Conservation (phyloP, 1,140 invertebrate genomes). For the Heliconius hermathena region DNA sequence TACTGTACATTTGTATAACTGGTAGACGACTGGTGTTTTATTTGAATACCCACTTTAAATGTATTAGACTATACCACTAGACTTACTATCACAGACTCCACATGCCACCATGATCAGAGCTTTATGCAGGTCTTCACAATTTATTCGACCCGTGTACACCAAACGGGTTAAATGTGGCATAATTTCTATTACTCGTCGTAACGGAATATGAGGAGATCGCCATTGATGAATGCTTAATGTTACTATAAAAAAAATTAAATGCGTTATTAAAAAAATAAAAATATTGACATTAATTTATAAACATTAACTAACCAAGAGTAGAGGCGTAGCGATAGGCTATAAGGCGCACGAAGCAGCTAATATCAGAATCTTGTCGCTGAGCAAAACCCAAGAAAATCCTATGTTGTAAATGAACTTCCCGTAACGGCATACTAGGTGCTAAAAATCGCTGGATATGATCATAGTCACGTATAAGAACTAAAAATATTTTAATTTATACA, state of each 20-base stretch:
- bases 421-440: slow-evolving; percentile 54
- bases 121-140: slow-evolving; percentile 48
- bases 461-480: slow-evolving; percentile 50
- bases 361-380: slow-evolving; percentile 59
- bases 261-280: slow-evolving; percentile 1
- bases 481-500: background rate
- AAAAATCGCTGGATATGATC: slow-evolving; percentile 58
- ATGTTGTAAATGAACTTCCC: slow-evolving; percentile 53
- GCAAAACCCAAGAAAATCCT: slow-evolving; percentile 48
- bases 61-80: background rate
- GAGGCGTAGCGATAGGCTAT: slow-evolving; percentile 52
- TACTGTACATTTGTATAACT: too few species aligned
- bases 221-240: slow-evolving; percentile 66
- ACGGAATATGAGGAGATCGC: slow-evolving; percentile 50
- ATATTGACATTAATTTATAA: background rate
- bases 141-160: slow-evolving; percentile 50
- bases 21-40: background rate
- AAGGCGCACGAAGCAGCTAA: slow-evolving; percentile 60
- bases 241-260: slow-evolving; percentile 41
- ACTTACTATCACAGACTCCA: slow-evolving; percentile 63
- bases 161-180: slow-evolving; percentile 58
- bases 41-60: background rate
- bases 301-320: slow-evolving; percentile 48
- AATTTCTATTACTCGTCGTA: slow-evolving; percentile 56
- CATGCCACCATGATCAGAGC: slow-evolving; percentile 55